A percentile compares a stretch with the other conserved stretches of the same genome.
phyloP scores from a whole-genome alignment of 2,888 invertebrate species.

The Ectobius pallidus region DNA sequence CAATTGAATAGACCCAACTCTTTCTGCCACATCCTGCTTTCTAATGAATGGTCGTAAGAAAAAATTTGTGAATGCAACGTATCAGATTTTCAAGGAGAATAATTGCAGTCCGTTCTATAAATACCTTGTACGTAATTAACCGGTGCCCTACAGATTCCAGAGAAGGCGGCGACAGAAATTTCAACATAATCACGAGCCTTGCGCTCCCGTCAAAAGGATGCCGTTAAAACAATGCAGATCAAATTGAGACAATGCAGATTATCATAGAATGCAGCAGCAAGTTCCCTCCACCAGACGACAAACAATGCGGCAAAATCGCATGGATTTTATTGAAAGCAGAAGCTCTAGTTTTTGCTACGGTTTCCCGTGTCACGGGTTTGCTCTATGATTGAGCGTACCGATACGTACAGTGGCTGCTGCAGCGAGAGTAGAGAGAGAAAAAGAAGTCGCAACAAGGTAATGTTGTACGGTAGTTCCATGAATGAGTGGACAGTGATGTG shows the following conservation, averaged over 20 bases:
- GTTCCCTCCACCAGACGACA: neutral
- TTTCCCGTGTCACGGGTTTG: neutral
- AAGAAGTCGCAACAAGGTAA: too few species aligned
- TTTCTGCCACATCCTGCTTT: too few species aligned
- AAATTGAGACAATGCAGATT: neutral
- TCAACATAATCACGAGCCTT: too few species aligned
- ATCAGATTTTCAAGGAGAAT: too few species aligned
- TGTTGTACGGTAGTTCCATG: neutral
- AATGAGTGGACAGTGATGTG: neutral
- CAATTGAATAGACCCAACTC: too few species aligned
- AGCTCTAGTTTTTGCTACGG: neutral
- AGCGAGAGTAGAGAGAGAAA: too few species aligned
- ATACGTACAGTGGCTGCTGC: neutral
- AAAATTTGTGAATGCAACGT: too few species aligned
- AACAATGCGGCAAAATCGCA: neutral
- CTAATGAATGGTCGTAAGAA: too few species aligned
- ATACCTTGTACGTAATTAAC: too few species aligned
- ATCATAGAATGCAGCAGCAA: neutral
- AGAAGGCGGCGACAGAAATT: too few species aligned
- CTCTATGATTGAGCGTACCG: neutral
- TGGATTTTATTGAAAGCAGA: neutral
- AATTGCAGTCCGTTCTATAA: too few species aligned
- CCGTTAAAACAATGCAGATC: neutral
- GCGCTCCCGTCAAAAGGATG: neutral
- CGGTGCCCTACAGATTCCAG: too few species aligned